phyloP scores from a whole-genome alignment of 2,888 invertebrate species.

The Atrina japonica region DNA sequence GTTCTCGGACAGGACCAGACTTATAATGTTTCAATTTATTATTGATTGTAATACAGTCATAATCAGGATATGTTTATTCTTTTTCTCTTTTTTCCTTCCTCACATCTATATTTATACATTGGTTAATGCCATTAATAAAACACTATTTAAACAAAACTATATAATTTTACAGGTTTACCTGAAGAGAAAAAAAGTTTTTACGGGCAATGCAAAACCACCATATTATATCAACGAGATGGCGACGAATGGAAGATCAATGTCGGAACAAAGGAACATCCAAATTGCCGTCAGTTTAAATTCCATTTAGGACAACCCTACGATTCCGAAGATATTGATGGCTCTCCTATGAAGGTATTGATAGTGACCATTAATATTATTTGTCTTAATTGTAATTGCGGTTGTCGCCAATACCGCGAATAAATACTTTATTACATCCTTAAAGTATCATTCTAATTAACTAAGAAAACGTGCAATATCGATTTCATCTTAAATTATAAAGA shows the following conservation, averaged over 20 bases:
- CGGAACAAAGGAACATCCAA: constrained; percentile 59
- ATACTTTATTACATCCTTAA: not conserved
- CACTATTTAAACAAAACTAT: too few relatives aligned
- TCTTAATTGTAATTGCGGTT: not conserved
- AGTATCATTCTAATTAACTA: not conserved
- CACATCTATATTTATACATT: too few relatives aligned
- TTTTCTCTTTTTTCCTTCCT: too few relatives aligned
- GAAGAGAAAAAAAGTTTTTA: constrained; percentile 61
- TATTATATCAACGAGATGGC: constrained; percentile 57
- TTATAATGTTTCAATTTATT: too few relatives aligned
- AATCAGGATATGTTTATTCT: too few relatives aligned
- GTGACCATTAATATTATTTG: not conserved
- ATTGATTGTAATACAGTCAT: too few relatives aligned
- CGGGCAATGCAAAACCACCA: constrained; percentile 59
- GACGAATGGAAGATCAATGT: constrained; percentile 65
- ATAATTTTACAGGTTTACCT: constrained; percentile 57
- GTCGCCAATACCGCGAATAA: not conserved
- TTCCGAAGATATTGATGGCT: constrained; percentile 66
- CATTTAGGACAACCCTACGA: constrained; percentile 63
- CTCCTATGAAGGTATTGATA: constrained; percentile 62
- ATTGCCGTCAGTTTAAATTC: constrained; percentile 61
- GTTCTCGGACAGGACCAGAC: too few relatives aligned
- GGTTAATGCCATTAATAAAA: too few relatives aligned
- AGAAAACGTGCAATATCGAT: too few relatives aligned
- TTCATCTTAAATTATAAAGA: too few relatives aligned